These are phyloP conservation scores for Ornithorhynchus anatinus DNA, from an alignment of 2,113 vertebrate genomes.

Conservation along the genomic window DNA sequence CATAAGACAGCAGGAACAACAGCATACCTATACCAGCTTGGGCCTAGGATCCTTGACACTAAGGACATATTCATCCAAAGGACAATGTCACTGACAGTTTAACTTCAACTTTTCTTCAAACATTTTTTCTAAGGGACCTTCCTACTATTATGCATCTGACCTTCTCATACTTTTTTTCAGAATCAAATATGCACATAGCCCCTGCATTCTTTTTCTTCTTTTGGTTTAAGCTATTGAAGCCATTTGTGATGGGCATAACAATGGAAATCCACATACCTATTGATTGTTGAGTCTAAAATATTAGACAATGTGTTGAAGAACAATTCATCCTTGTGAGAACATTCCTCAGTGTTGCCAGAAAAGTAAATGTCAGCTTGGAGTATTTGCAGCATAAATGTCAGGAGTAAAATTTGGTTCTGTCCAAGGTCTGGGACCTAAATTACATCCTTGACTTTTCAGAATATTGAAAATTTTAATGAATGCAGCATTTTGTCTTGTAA, in stretches of 20 bases:
- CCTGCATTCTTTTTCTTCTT: not conserved
- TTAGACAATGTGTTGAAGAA: slow-evolving; percentile 4
- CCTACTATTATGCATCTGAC: no score
- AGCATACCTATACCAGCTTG: no score
- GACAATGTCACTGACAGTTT: no score
- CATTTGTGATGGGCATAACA: slow-evolving; percentile 9
- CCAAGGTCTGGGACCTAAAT: not conserved
- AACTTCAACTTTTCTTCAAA: no score
- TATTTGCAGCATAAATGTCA: slow-evolving; percentile 19
- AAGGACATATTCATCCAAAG: no score
- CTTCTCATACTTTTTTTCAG: not conserved
- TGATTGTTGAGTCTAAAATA: not conserved
- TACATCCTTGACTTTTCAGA: slow-evolving; percentile 9
- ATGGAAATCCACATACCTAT: slow-evolving; percentile 17
- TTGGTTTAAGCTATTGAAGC: not conserved
- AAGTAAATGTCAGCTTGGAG: slow-evolving; percentile 28
- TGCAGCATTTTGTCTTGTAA: not conserved
- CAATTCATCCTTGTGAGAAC: slow-evolving; percentile 39
- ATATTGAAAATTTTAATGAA: slow-evolving; percentile 4
- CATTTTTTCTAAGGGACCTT: no score
- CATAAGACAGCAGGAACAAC: no score
- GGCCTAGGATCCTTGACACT: no score
- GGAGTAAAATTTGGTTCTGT: slow-evolving; percentile 6
- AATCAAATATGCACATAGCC: slow-evolving; percentile 12
- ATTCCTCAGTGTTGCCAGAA: slow-evolving; percentile 11